A percentile compares a stretch with the other conserved stretches of the same genome.
Evolutionary conservation across 2,797 vertebrate genomes (phyloP).

Genomic region (Denticeps clupeoides): DNA sequence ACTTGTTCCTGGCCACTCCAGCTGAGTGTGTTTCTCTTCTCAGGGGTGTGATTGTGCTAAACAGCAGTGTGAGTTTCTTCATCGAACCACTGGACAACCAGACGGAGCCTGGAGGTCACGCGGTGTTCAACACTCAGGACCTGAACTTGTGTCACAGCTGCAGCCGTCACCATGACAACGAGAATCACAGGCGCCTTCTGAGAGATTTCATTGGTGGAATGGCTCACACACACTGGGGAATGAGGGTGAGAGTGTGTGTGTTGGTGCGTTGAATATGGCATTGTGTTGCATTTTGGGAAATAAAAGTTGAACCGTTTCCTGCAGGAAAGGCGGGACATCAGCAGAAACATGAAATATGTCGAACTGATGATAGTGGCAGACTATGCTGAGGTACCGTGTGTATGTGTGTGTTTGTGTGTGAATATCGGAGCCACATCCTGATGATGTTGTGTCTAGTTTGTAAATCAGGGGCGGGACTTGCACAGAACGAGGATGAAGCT

Average conservation of each 20-base stretch:
- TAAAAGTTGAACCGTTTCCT: background rate
- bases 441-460: conserved; percentile 63
- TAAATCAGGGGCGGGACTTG: conserved; percentile 61
- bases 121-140: conserved; percentile 71
- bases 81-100: conserved; percentile 69
- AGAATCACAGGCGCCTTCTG: conserved; percentile 27
- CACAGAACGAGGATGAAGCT: conserved; percentile 72
- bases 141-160: conserved; percentile 63
- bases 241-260: conserved; percentile 40
- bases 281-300: background rate
- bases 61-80: conserved; percentile 75
- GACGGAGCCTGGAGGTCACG: conserved; percentile 53
- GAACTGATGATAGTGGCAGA: conserved; percentile 91
- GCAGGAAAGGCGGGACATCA: conserved; percentile 74
- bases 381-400: conserved; percentile 71
- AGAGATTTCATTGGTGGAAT: conserved; percentile 50
- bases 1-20: background rate
- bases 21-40: conserved; percentile 30
- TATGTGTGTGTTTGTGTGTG: conserved; percentile 6
- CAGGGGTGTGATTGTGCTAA: conserved; percentile 81
- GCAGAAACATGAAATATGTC: conserved; percentile 77
- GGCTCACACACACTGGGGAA: conserved; percentile 23
- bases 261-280: no score
- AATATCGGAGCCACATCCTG: background rate
- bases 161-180: conserved; percentile 44